Base-by-base conservation (phyloP, 2,888 invertebrate genomes). In the Lasioglossum morio region DNA sequence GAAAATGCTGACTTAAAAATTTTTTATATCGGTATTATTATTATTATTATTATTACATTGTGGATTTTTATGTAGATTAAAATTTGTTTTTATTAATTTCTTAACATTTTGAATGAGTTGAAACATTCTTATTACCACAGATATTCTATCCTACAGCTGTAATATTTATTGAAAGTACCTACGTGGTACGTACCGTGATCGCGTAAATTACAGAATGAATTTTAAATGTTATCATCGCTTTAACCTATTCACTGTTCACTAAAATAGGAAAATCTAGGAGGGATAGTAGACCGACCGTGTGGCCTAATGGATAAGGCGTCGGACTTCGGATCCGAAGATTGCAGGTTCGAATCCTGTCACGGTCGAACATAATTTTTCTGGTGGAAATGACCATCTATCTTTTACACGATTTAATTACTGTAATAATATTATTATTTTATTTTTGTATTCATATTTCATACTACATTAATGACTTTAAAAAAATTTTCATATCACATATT, bases 261-360 rank as follows among this genome's bases (percentile, higher is more conserved):
- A 4, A 57, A n/a, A 57, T 57, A 57, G 10, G n/a, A 57, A 57
- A 57, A 57, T n/a, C 12, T 12, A 10, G 23, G 4, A n/a, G 12
- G 0, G 12, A 23, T 4, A n/a, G 57, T 53, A 48, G 48, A 82
- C 81, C 91, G 96, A 96, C 96, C 96, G 96, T 96, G 96, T 96
- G 96, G 96, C 96, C 96, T 96, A 96, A 96, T 96, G 96, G 96
- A 96, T 96, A 96, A 96, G 96, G 96, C 96, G 96, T 96, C 96
- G 96, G 96, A 96, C 95, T 96, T 96, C 96, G 95, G 95, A 96
- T 96, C 96, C 95, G 95, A 95, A 96, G 95, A 96, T 96, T 95
- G 95, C 95, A 96, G 95, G 95, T 96, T 96, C 96, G 96, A 96
- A 95, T 96, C 96, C 95, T 96, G 95, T 95, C 96, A 95, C 95